phyloP scores from a whole-genome alignment of 2,888 invertebrate species.

The Adelognathus sp. region DNA sequence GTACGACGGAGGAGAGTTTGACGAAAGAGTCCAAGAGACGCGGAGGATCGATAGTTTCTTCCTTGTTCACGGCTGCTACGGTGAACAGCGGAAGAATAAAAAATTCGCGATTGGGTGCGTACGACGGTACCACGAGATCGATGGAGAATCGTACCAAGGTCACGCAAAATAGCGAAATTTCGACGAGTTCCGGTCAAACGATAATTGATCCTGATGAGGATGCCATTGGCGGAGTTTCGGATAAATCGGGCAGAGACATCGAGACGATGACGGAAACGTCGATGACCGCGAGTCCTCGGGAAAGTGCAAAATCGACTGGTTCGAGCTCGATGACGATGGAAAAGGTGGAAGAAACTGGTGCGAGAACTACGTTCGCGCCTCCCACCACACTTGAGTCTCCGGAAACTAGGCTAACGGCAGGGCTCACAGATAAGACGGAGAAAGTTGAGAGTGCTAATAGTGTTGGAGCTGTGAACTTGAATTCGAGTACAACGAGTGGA shows the following conservation, averaged over 20 bases:
- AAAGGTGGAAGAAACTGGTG: neutral
- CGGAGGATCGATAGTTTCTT: slow-evolving; percentile 22
- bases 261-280: slow-evolving; percentile 28
- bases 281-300: neutral
- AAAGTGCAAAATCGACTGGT: slow-evolving; percentile 2
- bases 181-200: neutral
- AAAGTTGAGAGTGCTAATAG: neutral
- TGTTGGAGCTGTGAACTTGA: neutral
- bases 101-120: slow-evolving; percentile 15
- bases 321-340: neutral
- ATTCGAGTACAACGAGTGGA: neutral
- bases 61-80: neutral
- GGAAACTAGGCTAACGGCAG: neutral
- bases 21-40: slow-evolving; percentile 47
- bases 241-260: slow-evolving; percentile 3
- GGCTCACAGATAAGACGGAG: neutral
- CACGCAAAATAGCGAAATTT: neutral
- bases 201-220: slow-evolving; percentile 16
- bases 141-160: slow-evolving; percentile 49
- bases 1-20: slow-evolving; percentile 57
- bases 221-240: slow-evolving; percentile 21
- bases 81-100: slow-evolving; percentile 39
- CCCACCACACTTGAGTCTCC: slow-evolving; percentile 25
- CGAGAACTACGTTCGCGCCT: slow-evolving; percentile 22
- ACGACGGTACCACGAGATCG: slow-evolving; percentile 46